A percentile compares a stretch with the other conserved stretches of the same genome.
phyloP scores from a whole-genome alignment of 2,888 invertebrate genomes.

The Brachyptera putata region DNA sequence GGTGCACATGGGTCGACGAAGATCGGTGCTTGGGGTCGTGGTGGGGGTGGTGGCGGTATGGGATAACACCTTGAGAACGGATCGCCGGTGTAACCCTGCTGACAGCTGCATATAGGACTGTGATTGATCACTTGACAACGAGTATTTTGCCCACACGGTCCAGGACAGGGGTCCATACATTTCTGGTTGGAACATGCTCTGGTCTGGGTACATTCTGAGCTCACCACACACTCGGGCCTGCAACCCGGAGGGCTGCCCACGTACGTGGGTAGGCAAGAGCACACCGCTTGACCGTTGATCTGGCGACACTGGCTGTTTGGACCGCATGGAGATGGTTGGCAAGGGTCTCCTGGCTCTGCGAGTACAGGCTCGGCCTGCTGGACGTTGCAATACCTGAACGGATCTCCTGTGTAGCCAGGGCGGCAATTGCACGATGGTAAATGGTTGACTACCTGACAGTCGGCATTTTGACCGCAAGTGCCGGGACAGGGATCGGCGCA shows the following conservation, averaged over 20 bases:
- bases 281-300: conserved; percentile 64
- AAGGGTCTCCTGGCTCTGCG: conserved; percentile 39
- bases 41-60: conserved; percentile 33
- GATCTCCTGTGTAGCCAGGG: conserved; percentile 69
- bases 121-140: conserved; percentile 68
- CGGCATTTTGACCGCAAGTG: conserved; percentile 69
- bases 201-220: conserved; percentile 63
- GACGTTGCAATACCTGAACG: conserved; percentile 60
- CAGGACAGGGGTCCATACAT: conserved; percentile 67
- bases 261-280: conserved; percentile 63
- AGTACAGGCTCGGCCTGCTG: conserved; percentile 36
- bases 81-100: conserved; percentile 69
- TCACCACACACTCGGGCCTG: conserved; percentile 67
- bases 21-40: conserved; percentile 35
- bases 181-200: conserved; percentile 64
- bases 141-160: conserved; percentile 67
- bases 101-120: conserved; percentile 67
- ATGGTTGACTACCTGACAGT: conserved; percentile 71
- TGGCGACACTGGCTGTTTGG: conserved; percentile 75
- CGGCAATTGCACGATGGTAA: conserved; percentile 69
- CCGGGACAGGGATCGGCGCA: conserved; percentile 73
- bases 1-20: conserved; percentile 49
- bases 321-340: conserved; percentile 70
- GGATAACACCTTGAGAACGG: conserved; percentile 67
- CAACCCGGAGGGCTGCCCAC: conserved; percentile 64